Base-by-base conservation (phyloP, 2,797 vertebrate genomes). In the Echeneis naucrates region DNA sequence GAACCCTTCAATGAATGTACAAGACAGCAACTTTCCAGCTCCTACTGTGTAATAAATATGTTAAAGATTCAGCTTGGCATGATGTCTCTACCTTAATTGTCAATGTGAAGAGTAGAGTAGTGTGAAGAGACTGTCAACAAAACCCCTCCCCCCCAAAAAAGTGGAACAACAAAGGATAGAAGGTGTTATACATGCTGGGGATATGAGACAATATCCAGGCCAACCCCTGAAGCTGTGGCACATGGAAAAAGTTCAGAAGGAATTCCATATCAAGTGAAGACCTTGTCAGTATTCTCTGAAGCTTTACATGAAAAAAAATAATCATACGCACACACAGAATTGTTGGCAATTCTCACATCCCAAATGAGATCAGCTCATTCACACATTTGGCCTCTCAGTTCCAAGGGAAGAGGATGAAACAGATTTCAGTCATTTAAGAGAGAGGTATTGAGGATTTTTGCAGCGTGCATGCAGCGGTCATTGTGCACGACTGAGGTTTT, bases 231-330 rank as follows among this genome's bases (percentile, higher is more conserved):
- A 70, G 83, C 74, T 70, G 65, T 75, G 69, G 78, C 71, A 72
- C 72, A 38, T 82, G 53, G 56, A 69, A 32, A 75, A 64, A 77
- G 81, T 80, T 87, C 64, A 74, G 73, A 91, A 64, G 63, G 77
- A 91, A 85, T 84, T 88, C 44, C 66, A 82, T 81, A 86, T 86
- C 75, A 84, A 63, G 58, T 57, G 57, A 66, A 67, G 71, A 84
- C 80, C 75, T 67, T 66, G 77, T 76, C 80, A 81, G 52, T 68
- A 47, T 48, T 64, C 66, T 87, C 50, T 59, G 40, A 72, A 63
- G 73, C 30, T 71, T 75, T 61, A 65, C 74, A 59, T 74, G 61
- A 77, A 66, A 65, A 72, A n/a, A n/a, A n/a, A n/a, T 75, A 69
- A 38, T 37, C 48, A 37, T 33, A 61, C 65, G 37, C 33, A 61